phyloP scores from a whole-genome alignment of 2,888 invertebrate genomes.

The Terebella lapidaria region DNA sequence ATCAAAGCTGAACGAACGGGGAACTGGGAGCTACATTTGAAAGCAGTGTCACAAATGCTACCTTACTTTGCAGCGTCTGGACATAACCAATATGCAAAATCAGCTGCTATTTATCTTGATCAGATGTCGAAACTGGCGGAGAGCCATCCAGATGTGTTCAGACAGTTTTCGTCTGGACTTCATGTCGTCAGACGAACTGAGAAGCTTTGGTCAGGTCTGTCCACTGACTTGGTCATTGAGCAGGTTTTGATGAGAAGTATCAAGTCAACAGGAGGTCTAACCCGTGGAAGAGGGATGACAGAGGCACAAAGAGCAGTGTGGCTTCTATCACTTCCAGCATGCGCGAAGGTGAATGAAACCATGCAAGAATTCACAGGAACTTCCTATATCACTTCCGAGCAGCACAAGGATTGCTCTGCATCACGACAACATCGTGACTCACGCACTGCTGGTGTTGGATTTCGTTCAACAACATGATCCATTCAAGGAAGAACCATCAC shows the following conservation, averaged over 20 bases:
- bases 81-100: constrained; percentile 31
- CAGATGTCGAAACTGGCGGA: constrained; percentile 27
- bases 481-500: background rate
- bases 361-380: constrained; percentile 15
- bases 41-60: constrained; percentile 16
- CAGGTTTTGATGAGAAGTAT: constrained; percentile 29
- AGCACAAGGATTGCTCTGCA: constrained; percentile 13
- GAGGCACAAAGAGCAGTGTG: constrained; percentile 15
- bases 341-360: constrained; percentile 17
- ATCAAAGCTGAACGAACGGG: constrained; percentile 18
- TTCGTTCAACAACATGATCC: constrained; percentile 18
- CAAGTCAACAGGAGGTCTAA: constrained; percentile 28
- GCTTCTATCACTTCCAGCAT: constrained; percentile 21
- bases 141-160: constrained; percentile 23
- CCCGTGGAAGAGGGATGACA: constrained; percentile 8
- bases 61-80: constrained; percentile 25
- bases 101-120: constrained; percentile 28
- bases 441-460: constrained; percentile 6
- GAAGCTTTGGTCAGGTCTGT: constrained; percentile 30
- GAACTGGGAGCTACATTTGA: constrained; percentile 16
- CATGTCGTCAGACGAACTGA: constrained; percentile 24
- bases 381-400: constrained; percentile 10
- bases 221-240: constrained; percentile 31
- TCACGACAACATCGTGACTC: constrained; percentile 18
- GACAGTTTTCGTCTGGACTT: constrained; percentile 15